Conservation (phyloP, 2,888 invertebrate genomes). For the Tetragonisca angustula region DNA sequence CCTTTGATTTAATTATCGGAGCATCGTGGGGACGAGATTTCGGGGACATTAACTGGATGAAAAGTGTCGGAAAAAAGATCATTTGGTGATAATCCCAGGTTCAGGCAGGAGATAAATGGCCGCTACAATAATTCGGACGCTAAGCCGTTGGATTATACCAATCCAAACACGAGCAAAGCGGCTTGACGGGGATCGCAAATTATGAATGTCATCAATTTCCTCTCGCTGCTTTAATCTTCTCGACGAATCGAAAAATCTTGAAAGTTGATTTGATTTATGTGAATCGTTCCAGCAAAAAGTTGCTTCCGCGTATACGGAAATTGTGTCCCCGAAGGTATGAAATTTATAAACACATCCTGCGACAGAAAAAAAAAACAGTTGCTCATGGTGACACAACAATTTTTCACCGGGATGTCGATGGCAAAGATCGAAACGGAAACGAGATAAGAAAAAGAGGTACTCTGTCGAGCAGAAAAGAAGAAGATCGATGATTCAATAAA, state of each 20-base stretch:
- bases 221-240: neutral
- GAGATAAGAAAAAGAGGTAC: neutral
- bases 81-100: slow-evolving; percentile 37
- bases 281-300: slow-evolving; percentile 40
- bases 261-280: slow-evolving; percentile 64
- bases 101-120: slow-evolving; percentile 43
- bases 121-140: slow-evolving; percentile 52
- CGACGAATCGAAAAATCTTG: slow-evolving; percentile 55
- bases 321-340: neutral
- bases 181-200: slow-evolving; percentile 73
- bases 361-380: neutral
- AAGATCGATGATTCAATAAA: slow-evolving; percentile 26
- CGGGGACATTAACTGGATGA: slow-evolving; percentile 3
- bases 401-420: slow-evolving; percentile 13
- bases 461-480: slow-evolving; percentile 1
- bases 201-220: slow-evolving; percentile 79
- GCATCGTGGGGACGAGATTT: slow-evolving; percentile 26
- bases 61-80: slow-evolving; percentile 36
- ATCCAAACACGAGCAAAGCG: slow-evolving; percentile 65
- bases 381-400: neutral
- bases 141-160: slow-evolving; percentile 79
- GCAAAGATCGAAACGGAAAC: neutral
- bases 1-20: slow-evolving; percentile 47
- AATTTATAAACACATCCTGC: neutral
- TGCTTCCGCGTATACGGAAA: neutral